phyloP scores from a whole-genome alignment of 2,113 vertebrate species.

The Martes martes region DNA sequence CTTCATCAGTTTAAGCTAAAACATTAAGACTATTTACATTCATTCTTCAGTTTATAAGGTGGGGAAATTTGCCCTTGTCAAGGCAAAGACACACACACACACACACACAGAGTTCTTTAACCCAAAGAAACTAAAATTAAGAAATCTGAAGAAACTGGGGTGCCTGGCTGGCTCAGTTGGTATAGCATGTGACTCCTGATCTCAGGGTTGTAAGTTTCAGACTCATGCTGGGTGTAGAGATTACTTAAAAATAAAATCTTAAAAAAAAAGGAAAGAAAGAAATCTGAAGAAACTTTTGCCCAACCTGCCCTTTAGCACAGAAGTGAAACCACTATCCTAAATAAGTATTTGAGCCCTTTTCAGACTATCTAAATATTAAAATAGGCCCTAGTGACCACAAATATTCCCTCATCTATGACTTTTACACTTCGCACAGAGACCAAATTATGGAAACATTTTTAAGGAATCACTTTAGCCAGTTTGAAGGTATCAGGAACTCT shows the following conservation, averaged over 20 bases:
- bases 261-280: neutral
- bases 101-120: neutral
- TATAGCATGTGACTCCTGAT: neutral
- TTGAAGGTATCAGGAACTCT: neutral
- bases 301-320: neutral
- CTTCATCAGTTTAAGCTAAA: constrained; percentile 21
- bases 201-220: neutral
- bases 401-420: neutral
- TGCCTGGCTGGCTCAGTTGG: neutral
- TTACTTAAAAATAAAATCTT: neutral
- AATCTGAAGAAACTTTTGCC: neutral
- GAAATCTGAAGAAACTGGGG: neutral
- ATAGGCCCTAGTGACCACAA: neutral
- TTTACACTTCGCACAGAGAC: neutral
- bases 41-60: neutral
- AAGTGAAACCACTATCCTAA: neutral
- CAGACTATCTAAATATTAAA: neutral
- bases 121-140: neutral
- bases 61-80: neutral
- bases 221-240: neutral
- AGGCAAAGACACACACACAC: neutral
- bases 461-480: neutral
- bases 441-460: neutral
- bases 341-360: neutral
- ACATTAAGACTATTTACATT: constrained; percentile 14